Evolutionary conservation across 2,888 invertebrate species (phyloP).

Genomic region (Noctuana brunneofusca): DNA sequence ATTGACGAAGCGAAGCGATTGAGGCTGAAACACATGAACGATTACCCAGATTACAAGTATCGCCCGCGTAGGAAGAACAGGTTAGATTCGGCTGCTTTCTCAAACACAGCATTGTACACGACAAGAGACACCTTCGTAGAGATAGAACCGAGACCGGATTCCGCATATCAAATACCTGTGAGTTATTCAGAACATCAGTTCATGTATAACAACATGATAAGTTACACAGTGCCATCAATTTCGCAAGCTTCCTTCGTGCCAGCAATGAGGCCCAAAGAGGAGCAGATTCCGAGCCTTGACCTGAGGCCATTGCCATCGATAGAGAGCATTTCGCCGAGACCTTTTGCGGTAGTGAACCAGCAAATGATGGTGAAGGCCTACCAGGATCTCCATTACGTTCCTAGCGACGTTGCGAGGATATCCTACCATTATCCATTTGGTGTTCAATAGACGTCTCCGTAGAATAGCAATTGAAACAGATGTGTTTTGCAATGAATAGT

Average conservation of each 20-base stretch:
- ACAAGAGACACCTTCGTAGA: conserved; percentile 65
- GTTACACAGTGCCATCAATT: conserved; percentile 66
- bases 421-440: conserved; percentile 77
- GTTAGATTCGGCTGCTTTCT: conserved; percentile 62
- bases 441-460: conserved; percentile 55
- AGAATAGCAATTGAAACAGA: conserved; percentile 24
- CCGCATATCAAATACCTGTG: conserved; percentile 61
- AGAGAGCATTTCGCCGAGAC: conserved; percentile 76
- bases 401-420: conserved; percentile 72
- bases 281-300: conserved; percentile 61
- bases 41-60: conserved; percentile 89
- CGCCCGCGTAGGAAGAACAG: conserved; percentile 85
- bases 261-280: conserved; percentile 67
- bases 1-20: conserved; percentile 94
- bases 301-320: conserved; percentile 73
- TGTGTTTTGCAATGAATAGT: conserved; percentile 23
- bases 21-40: conserved; percentile 87
- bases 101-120: conserved; percentile 58
- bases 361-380: conserved; percentile 81
- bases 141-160: conserved; percentile 66
- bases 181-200: conserved; percentile 67
- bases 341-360: conserved; percentile 74
- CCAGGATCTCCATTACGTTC: conserved; percentile 73
- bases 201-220: conserved; percentile 74
- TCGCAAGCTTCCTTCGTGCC: conserved; percentile 63